Conservation (phyloP, 2,797 vertebrate genomes). For the Graptemys geographica region DNA sequence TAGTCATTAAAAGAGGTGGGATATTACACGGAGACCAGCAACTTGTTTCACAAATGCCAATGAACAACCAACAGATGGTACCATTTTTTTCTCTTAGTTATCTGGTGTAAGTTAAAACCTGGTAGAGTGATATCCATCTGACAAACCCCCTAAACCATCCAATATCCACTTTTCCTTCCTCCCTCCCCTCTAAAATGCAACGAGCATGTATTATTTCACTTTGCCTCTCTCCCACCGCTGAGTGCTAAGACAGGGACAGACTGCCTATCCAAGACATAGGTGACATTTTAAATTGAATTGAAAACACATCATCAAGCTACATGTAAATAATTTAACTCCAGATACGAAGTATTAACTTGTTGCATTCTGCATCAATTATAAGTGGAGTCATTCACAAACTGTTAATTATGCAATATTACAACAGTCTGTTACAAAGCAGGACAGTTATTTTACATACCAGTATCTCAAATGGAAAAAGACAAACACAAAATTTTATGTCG, state of each 20-base stretch:
- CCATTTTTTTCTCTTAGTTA: neutral
- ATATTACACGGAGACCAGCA: neutral
- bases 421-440: slow-evolving; percentile 67
- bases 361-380: neutral
- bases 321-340: slow-evolving; percentile 69
- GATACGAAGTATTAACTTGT: slow-evolving; percentile 66
- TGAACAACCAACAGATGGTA: neutral
- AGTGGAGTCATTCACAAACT: slow-evolving; percentile 69
- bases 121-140: neutral
- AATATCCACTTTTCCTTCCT: neutral
- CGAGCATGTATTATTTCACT: neutral
- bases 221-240: slow-evolving; percentile 26
- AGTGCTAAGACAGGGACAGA: slow-evolving; percentile 49
- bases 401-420: slow-evolving; percentile 56
- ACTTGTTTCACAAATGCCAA: neutral
- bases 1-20: neutral
- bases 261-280: slow-evolving; percentile 21
- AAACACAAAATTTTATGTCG: slow-evolving; percentile 53
- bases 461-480: slow-evolving; percentile 63
- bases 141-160: neutral
- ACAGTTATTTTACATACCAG: slow-evolving; percentile 68
- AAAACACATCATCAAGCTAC: slow-evolving; percentile 54
- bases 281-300: slow-evolving; percentile 65
- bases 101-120: neutral
- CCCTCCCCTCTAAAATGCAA: neutral